These are phyloP conservation scores for Druon quercuslanigerum DNA, from an alignment of 1,140 invertebrate genomes.

Conservation along the genomic window DNA sequence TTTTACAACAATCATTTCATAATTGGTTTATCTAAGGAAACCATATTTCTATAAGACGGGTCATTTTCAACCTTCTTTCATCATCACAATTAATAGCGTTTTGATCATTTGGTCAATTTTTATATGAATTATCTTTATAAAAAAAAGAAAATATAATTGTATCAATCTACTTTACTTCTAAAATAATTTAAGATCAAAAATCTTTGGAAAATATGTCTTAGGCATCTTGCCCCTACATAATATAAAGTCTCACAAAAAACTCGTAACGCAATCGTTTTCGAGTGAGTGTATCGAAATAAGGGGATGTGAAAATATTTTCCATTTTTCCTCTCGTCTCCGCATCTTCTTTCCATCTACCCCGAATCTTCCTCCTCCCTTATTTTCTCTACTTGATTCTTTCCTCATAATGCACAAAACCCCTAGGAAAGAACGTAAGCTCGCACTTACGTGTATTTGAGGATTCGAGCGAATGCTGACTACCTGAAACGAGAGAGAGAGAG, in stretches of 20 bases:
- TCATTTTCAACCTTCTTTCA: too few species aligned
- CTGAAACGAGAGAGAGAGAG: slow-evolving; percentile 38
- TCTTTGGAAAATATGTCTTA: too few species aligned
- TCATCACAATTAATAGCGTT: too few species aligned
- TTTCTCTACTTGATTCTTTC: slow-evolving; percentile 41
- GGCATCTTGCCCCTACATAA: too few species aligned
- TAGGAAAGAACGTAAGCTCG: slow-evolving; percentile 41
- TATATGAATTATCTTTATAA: too few species aligned
- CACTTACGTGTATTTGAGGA: slow-evolving; percentile 40
- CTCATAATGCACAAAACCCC: slow-evolving; percentile 47
- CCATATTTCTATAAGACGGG: too few species aligned
- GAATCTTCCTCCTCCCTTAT: slow-evolving; percentile 40
- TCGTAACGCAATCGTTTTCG: slow-evolving; percentile 3
- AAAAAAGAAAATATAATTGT: too few species aligned
- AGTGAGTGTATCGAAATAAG: slow-evolving; percentile 49
- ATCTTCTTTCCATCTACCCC: background rate
- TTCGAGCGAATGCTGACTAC: slow-evolving; percentile 26
- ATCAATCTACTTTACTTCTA: too few species aligned
- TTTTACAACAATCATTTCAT: too few species aligned
- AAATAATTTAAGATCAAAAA: too few species aligned
- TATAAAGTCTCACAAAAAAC: background rate
- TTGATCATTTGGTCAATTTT: too few species aligned
- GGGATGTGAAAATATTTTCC: slow-evolving; percentile 53
- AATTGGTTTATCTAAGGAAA: too few species aligned
- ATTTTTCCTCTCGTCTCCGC: slow-evolving; percentile 37